Evolutionary conservation across 2,113 vertebrate genomes (phyloP).

Genomic region (Rhinoptilus africanus): DNA sequence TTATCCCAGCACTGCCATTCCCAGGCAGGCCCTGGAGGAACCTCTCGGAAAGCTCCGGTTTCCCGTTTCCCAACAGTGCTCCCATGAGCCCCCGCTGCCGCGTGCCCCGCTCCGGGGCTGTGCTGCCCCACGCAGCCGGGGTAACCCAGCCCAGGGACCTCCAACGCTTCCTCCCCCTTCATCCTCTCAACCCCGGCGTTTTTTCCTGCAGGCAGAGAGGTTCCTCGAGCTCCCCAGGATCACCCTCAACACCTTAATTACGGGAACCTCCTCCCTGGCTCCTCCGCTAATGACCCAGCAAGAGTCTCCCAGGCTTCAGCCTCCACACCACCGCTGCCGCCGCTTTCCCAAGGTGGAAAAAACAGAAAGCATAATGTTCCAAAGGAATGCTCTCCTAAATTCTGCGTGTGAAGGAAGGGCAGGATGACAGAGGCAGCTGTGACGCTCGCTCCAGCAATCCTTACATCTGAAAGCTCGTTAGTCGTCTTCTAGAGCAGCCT

Average conservation of each 20-base stretch:
- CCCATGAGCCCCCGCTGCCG: neutral
- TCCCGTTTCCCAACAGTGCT: neutral
- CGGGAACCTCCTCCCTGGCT: neutral
- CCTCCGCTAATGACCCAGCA: neutral
- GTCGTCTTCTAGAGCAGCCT: neutral
- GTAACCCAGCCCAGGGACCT: neutral
- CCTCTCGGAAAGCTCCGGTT: neutral
- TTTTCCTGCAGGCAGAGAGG: neutral
- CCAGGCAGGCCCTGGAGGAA: neutral
- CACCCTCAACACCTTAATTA: neutral
- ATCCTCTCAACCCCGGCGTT: neutral
- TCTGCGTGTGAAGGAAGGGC: neutral
- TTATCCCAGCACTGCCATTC: neutral
- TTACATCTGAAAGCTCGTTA: neutral
- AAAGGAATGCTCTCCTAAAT: neutral
- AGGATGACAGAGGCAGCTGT: neutral
- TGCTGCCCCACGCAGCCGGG: neutral
- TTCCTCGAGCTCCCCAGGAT: neutral
- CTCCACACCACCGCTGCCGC: neutral
- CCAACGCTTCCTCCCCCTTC: neutral
- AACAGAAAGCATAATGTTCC: neutral
- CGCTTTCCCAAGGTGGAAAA: neutral
- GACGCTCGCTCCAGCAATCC: neutral
- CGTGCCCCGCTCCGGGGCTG: neutral
- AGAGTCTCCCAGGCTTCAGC: neutral